Evolutionary conservation across 2,888 invertebrate species (phyloP).

Genomic region (Drosophila incognita): DNA sequence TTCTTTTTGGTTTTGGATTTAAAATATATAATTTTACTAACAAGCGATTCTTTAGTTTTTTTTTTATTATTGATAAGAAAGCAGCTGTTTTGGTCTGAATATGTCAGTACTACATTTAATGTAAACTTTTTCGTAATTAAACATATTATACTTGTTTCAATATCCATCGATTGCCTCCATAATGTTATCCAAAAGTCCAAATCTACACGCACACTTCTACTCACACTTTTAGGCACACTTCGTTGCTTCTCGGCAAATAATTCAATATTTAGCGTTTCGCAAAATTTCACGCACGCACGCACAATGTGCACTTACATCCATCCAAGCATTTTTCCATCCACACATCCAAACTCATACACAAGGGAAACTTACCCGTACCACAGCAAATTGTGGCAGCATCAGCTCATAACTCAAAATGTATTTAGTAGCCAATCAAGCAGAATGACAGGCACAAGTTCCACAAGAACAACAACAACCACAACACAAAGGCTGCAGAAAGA

Average conservation of each 20-base stretch:
- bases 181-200: conserved; percentile 9
- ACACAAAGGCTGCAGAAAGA: conserved; percentile 4
- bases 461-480: conserved; percentile 28
- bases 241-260: conserved; percentile 47
- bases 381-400: conserved; percentile 16
- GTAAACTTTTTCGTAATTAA: conserved; percentile 20
- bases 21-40: background rate
- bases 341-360: background rate
- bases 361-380: conserved; percentile 7
- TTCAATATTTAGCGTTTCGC: conserved; percentile 51
- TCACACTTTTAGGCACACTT: conserved; percentile 22
- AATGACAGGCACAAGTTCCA: conserved; percentile 69
- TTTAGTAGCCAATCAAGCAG: conserved; percentile 72
- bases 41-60: background rate
- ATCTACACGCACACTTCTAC: background rate
- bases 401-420: conserved; percentile 68
- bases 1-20: background rate
- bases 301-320: conserved; percentile 33
- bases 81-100: background rate
- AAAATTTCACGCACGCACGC: conserved; percentile 53
- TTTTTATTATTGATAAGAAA: background rate
- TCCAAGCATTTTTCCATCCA: conserved; percentile 1
- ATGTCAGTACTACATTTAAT: background rate
- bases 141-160: conserved; percentile 14
- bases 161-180: conserved; percentile 18